These are phyloP conservation scores for Leucopsar rothschildi DNA, from an alignment of 2,113 vertebrate species.

Conservation along the genomic window DNA sequence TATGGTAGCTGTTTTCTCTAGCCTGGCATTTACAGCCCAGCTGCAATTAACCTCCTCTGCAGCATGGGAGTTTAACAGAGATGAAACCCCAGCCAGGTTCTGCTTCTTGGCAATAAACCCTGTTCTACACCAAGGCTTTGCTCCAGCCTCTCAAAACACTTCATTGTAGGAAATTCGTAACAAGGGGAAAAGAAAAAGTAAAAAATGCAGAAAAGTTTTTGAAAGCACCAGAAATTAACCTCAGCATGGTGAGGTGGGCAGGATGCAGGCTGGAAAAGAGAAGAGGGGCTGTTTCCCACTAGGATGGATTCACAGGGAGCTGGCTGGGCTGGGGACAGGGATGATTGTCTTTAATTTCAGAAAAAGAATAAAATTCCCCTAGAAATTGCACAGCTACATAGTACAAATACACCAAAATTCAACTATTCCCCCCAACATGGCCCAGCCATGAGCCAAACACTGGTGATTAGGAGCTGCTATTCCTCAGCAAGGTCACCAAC, in stretches of 20 bases:
- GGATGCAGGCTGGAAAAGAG: not conserved
- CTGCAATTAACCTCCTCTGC: not conserved
- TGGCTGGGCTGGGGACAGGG: not conserved
- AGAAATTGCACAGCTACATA: not conserved
- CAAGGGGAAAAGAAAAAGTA: fast-evolving
- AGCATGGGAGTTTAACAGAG: not conserved
- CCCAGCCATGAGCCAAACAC: not conserved
- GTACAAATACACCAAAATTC: not conserved
- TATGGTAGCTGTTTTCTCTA: not conserved
- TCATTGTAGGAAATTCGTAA: not conserved
- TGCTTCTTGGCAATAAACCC: not conserved
- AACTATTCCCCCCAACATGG: fast-evolving
- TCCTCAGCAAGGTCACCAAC: constrained; percentile 10
- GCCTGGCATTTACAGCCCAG: not conserved
- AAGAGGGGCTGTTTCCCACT: not conserved
- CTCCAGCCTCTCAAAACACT: not conserved
- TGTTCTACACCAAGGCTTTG: not conserved
- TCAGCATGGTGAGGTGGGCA: fast-evolving
- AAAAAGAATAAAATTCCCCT: not conserved
- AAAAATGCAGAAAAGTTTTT: not conserved
- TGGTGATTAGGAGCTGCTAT: not conserved
- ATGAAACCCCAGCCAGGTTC: not conserved
- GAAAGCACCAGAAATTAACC: not conserved
- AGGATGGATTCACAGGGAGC: not conserved
- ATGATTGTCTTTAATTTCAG: not conserved